Base-by-base conservation (phyloP, 2,113 vertebrate genomes). In the Antechinus flavipes region DNA sequence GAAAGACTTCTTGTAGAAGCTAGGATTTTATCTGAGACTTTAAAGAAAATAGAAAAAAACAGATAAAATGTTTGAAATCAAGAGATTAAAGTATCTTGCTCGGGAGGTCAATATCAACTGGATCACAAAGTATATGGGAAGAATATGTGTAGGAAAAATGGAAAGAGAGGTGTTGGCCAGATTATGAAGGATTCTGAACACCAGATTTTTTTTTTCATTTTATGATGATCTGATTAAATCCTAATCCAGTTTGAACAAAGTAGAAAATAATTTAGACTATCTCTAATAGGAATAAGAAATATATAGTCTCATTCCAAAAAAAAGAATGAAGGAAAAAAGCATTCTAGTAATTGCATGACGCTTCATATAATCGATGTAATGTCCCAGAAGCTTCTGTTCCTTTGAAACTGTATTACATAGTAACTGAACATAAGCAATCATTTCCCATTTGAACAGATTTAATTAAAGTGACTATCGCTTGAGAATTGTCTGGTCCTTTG, bases 361-460 rank as follows among this genome's bases (percentile, higher is more conserved):
- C 19, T 19, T 84, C n/a, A 42, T 23, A 42, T 42, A 84, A 84
- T 84, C 11, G 16, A 84, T 23, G 19, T 91, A 94, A 90, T 25
- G 54, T 35, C n/a, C 89, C 14, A 90, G 46, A 47, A 94, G 56
- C 2, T 56, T 93, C 54, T 94, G 27, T 93, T 90, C 58, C 52
- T 47, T 94, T 30, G 22, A 94, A 25, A 27, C 52, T 25, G 24
- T 2, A 42, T 91, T 94, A 53, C 26, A 89, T 95, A 95, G 30
- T 91, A 42, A 12, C 90, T 89, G 68, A 95, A 94, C 96, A 89
- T 93, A 76, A 94, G 52, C 89, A 53, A 92, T 97, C 95, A 95
- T 22, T 91, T 84, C 97, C 56, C 49, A 92, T 95, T 23, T 4
- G 91, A 94, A 96, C 91, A 93, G 42, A 42, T 93, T 93, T 89